A percentile compares a stretch with the other conserved stretches of the same genome.
Evolutionary conservation across 2,113 vertebrate species (phyloP).

Genomic region (Vimba vimba): DNA sequence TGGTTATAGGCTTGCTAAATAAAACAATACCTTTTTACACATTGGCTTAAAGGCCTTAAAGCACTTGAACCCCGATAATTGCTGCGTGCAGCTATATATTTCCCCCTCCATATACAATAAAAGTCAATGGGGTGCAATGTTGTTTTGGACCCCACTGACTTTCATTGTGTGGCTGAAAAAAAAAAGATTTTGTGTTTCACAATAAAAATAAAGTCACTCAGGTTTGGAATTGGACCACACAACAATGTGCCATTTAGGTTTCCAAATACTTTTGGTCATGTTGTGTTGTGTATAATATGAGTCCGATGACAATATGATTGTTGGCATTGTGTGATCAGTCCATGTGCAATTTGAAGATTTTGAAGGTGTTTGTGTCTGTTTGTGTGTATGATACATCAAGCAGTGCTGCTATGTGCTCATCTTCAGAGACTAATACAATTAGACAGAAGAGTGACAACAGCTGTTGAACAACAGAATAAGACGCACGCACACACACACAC

Average conservation of each 20-base stretch:
- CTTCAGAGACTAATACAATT: background rate
- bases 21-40: too few relatives aligned
- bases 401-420: slow-evolving; percentile 3
- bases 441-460: slow-evolving; percentile 33
- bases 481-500: background rate
- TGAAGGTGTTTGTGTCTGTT: background rate
- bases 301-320: background rate
- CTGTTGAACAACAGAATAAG: background rate
- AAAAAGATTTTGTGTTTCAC: background rate
- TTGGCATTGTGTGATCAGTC: background rate
- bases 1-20: too few relatives aligned
- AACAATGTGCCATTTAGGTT: background rate
- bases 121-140: background rate
- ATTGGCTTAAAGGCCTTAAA: too few relatives aligned
- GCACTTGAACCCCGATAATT: too few relatives aligned
- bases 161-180: background rate
- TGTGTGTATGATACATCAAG: background rate
- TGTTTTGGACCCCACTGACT: background rate
- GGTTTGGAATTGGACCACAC: background rate
- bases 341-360: background rate
- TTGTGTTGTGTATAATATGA: background rate
- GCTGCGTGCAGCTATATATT: background rate
- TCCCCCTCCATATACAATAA: background rate
- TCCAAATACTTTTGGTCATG: background rate
- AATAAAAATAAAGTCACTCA: background rate